Evolutionary conservation across 2,113 vertebrate species (phyloP).

Genomic region (Phodopus roborovskii): DNA sequence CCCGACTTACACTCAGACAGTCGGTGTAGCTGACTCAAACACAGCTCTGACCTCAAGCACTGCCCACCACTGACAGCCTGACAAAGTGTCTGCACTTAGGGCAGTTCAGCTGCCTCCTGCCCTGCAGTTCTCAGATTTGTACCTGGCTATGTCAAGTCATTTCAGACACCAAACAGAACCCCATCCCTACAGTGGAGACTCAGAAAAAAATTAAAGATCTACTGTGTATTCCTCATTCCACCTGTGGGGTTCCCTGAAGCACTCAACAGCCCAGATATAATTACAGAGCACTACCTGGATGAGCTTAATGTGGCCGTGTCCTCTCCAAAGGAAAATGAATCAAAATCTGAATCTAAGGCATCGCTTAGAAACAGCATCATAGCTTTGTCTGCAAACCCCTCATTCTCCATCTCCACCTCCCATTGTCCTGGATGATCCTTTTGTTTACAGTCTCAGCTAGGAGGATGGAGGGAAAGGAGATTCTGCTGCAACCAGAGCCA

Average conservation of each 20-base stretch:
- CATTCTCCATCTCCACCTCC: background rate
- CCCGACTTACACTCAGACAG: background rate
- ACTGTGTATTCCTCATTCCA: background rate
- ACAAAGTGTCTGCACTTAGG: background rate
- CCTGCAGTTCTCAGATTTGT: background rate
- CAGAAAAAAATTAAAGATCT: background rate
- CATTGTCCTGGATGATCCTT: background rate
- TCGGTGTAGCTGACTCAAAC: background rate
- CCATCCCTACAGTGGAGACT: background rate
- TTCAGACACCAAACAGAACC: background rate
- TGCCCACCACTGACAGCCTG: background rate
- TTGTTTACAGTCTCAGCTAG: background rate
- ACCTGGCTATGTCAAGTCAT: background rate
- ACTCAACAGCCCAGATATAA: background rate
- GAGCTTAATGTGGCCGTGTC: background rate
- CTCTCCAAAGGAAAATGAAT: background rate
- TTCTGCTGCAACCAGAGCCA: background rate
- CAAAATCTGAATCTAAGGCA: background rate
- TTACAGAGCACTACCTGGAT: background rate
- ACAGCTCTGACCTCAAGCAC: too few species aligned
- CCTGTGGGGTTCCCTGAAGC: background rate
- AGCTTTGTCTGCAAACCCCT: background rate
- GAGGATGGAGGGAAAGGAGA: conserved; percentile 1
- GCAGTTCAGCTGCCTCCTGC: background rate
- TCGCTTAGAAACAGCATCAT: background rate